Evolutionary conservation across 2,797 vertebrate species (phyloP).

Genomic region (Cuculus canorus): DNA sequence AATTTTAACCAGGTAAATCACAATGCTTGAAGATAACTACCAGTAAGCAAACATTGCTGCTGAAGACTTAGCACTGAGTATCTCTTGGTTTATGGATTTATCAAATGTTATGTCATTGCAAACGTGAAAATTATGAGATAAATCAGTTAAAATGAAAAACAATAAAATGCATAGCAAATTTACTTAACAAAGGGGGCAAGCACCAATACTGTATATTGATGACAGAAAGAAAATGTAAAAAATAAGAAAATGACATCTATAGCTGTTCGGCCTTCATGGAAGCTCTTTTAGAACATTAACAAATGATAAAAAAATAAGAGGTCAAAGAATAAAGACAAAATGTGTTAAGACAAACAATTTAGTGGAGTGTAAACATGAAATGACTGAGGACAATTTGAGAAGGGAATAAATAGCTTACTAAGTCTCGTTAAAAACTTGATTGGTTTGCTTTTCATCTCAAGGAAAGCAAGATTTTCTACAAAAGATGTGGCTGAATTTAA

Average conservation of each 20-base stretch:
- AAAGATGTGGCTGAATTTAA: not conserved
- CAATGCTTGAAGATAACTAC: conserved; percentile 12
- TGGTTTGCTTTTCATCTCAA: not conserved
- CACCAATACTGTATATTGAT: not conserved
- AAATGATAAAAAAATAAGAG: not conserved
- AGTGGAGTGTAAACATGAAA: not conserved
- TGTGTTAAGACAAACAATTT: not conserved
- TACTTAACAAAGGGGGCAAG: not conserved
- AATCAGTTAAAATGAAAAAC: conserved; percentile 18
- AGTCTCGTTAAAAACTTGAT: not conserved
- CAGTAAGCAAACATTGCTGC: not conserved
- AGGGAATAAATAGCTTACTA: not conserved
- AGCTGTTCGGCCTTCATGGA: not conserved
- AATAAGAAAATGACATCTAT: not conserved
- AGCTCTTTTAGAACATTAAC: not conserved
- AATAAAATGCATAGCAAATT: not conserved
- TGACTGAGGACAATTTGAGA: not conserved
- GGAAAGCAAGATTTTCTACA: not conserved
- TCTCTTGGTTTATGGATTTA: conserved; percentile 39
- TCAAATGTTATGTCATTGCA: not conserved
- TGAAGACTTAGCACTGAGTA: conserved; percentile 25
- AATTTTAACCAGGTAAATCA: conserved; percentile 44
- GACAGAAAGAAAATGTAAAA: conserved; percentile 23
- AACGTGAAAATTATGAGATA: conserved; percentile 34
- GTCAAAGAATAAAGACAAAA: not conserved